Conservation (phyloP, 2,888 invertebrate species). For the Monopis laevigella region DNA sequence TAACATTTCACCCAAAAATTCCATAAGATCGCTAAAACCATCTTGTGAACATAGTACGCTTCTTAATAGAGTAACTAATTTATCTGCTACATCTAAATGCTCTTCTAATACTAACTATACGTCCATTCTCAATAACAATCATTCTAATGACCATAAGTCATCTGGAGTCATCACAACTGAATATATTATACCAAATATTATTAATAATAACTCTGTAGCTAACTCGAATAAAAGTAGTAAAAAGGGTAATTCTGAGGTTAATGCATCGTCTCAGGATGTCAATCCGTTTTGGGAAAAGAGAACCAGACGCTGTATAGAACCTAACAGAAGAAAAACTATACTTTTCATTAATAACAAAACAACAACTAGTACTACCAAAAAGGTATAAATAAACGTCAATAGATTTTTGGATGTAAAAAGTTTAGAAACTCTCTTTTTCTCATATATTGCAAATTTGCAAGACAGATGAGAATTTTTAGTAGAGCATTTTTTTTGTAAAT, state of each 20-base stretch:
- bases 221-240: constrained; percentile 26
- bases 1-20: constrained; percentile 62
- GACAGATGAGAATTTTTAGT: constrained; percentile 42
- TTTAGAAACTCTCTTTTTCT: constrained; percentile 31
- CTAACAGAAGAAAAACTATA: constrained; percentile 60
- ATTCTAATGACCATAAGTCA: constrained; percentile 5
- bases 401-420: too few relatives aligned
- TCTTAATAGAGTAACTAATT: constrained; percentile 36
- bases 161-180: neutral
- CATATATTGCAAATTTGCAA: constrained; percentile 48
- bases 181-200: neutral
- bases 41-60: constrained; percentile 32
- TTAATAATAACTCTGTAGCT: constrained; percentile 1
- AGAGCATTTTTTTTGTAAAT: constrained; percentile 35
- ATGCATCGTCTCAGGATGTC: constrained; percentile 46
- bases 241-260: constrained; percentile 22
- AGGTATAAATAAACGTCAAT: constrained; percentile 25
- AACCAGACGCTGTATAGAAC: constrained; percentile 48
- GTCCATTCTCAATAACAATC: constrained; percentile 12
- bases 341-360: constrained; percentile 60
- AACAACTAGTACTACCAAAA: constrained; percentile 36
- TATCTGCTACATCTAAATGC: constrained; percentile 32
- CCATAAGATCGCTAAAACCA: constrained; percentile 55
- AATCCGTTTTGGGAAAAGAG: constrained; percentile 60
- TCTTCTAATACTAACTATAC: constrained; percentile 23